Percentiles rank a stretch among this genome's conserved stretches.
Conservation (phyloP, 2,113 vertebrate genomes). For the Actenoides lindsayi region DNA sequence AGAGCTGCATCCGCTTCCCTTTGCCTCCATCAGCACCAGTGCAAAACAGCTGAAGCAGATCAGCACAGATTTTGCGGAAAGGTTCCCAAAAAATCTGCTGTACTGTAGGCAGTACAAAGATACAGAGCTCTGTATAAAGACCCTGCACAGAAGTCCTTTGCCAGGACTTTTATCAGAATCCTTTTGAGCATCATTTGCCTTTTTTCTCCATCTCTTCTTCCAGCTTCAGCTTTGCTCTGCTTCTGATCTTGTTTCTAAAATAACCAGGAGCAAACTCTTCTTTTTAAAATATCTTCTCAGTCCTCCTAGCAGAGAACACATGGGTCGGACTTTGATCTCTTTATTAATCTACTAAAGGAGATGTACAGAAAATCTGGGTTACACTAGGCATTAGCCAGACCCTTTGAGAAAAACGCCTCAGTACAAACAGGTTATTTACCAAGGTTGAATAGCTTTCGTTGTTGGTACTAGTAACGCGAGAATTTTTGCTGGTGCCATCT, state of each 20-base stretch:
- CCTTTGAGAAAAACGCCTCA: neutral
- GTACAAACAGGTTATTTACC: neutral
- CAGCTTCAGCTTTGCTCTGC: neutral
- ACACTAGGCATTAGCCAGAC: neutral
- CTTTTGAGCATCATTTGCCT: slow-evolving; percentile 14
- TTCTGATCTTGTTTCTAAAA: slow-evolving; percentile 45
- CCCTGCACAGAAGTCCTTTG: neutral
- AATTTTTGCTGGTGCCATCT: neutral
- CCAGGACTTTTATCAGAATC: neutral
- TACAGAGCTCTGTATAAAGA: neutral
- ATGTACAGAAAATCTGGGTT: slow-evolving; percentile 43
- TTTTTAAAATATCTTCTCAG: slow-evolving; percentile 31
- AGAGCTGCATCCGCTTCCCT: neutral
- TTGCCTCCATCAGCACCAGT: neutral
- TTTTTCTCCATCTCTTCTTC: slow-evolving; percentile 10
- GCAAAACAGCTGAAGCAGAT: neutral
- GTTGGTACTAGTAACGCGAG: neutral
- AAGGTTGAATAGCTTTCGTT: neutral
- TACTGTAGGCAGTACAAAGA: neutral
- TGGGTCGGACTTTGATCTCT: slow-evolving; percentile 14
- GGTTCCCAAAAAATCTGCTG: neutral
- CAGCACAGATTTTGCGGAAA: neutral
- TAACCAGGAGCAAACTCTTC: slow-evolving; percentile 25
- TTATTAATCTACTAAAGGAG: slow-evolving; percentile 30
- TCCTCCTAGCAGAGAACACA: neutral